Base-by-base conservation (phyloP, 2,888 invertebrate species). In the Drosophila bunnanda region DNA sequence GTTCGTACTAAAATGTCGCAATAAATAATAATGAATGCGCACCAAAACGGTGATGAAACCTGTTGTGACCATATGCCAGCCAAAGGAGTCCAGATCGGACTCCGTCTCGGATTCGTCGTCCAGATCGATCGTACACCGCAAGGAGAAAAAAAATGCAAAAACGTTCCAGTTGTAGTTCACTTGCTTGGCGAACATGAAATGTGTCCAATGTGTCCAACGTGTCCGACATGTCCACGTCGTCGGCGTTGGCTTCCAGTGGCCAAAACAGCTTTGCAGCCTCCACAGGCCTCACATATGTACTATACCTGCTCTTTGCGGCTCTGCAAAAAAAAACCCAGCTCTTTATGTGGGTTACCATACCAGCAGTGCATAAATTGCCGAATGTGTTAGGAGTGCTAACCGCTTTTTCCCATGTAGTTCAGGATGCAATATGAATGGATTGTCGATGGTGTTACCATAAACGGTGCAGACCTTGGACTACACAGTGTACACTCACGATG, bases 1-100 rank as follows among this genome's bases (percentile, higher is more conserved):
- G 82, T 73, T 71, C 71, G 41, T 54, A 46, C 57, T 46, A 13
- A 78, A 78, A 84, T 84, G 84, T 89, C 78, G 89, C 84, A 82
- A 82, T 82, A 43, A 57, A 80, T 67, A 77, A 79, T 77, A 74
- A 75, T 82, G 74, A 79, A 82, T 75, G 70, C 83, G 74, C 60
- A 65, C 73, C 58, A 75, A 70, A 77, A 73, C 62, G 75, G 86
- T 88, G 85, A 79, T 74, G 83, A 89, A 83, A 83, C 83, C 88
- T 70, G 83, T 84, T 83, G 79, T 76, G 88, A 75, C 85, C 89
- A 88, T 82, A 84, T 69, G 57, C 43, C 57, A 61, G 39, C 66
- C 50, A 58, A 44, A 84, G 76, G 75, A 79, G 79, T 36, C 50
- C 50, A 34, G 50, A 52, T 52, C 32, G 32, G 50, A 50, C 50